Conservation (phyloP, 2,113 vertebrate genomes). For the Penelope pileata region DNA sequence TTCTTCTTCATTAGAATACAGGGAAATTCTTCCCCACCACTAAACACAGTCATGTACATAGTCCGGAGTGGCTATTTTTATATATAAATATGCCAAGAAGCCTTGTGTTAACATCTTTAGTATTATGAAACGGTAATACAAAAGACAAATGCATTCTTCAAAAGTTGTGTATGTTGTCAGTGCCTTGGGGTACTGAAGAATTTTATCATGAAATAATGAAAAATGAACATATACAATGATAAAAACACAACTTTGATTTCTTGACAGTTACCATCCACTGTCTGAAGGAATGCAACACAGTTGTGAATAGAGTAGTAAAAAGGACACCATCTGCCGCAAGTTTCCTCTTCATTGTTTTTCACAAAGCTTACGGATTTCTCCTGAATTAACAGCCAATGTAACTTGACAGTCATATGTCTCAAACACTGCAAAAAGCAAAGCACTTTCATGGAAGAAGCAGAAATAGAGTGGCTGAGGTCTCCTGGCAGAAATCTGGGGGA, state of each 20-base stretch:
- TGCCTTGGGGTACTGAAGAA: background rate
- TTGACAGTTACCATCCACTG: background rate
- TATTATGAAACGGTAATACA: background rate
- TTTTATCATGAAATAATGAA: background rate
- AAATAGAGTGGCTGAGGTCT: background rate
- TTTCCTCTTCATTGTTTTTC: background rate
- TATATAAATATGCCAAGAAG: background rate
- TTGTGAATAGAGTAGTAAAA: background rate
- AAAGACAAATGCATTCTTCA: background rate
- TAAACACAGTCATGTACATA: rapidly evolving
- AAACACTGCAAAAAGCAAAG: background rate
- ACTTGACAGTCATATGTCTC: background rate
- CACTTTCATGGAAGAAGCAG: background rate
- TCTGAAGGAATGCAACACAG: background rate
- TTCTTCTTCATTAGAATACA: background rate
- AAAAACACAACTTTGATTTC: background rate
- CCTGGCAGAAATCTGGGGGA: background rate
- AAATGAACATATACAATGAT: background rate
- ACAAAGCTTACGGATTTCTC: background rate
- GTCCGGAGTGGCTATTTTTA: background rate
- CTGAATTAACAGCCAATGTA: background rate
- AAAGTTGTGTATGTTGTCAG: background rate
- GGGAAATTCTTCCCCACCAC: background rate
- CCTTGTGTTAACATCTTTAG: background rate
- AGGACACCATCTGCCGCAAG: background rate